Evolutionary conservation across 2,113 vertebrate genomes (phyloP).

Genomic region (Balaeniceps rex): DNA sequence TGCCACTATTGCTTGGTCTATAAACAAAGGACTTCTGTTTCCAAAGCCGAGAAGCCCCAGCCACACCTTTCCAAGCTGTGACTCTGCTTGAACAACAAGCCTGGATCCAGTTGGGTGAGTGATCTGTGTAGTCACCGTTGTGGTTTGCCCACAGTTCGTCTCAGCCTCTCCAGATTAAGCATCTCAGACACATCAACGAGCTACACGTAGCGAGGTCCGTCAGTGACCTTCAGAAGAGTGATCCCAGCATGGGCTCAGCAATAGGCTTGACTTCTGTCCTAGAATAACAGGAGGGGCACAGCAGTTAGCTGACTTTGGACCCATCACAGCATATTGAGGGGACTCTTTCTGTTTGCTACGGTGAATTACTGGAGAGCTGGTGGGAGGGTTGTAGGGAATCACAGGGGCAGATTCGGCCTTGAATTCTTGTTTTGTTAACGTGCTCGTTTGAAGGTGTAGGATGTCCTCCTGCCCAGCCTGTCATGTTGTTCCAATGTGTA

Average conservation of each 20-base stretch:
- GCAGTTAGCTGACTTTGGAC: not conserved
- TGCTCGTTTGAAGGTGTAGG: not conserved
- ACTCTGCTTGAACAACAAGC: not conserved
- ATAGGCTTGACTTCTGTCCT: not conserved
- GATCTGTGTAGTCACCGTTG: rapidly evolving
- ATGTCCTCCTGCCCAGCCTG: not conserved
- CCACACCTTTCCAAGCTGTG: not conserved
- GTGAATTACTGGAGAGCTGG: not conserved
- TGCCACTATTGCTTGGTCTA: not conserved
- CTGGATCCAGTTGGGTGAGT: not conserved
- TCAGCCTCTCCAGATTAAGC: not conserved
- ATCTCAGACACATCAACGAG: not conserved
- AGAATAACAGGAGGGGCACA: not conserved
- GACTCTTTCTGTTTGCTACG: not conserved
- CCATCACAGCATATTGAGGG: not conserved
- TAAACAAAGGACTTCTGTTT: conserved; percentile 26
- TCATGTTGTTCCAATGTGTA: not conserved
- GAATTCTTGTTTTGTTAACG: not conserved
- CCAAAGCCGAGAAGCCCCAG: not conserved
- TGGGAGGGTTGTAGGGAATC: not conserved
- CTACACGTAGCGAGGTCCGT: rapidly evolving
- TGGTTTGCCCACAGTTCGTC: not conserved
- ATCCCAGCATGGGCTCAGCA: not conserved
- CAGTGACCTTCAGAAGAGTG: not conserved
- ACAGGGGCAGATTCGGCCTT: not conserved